Conservation (phyloP, 2,888 invertebrate genomes). For the Timema cristinae region DNA sequence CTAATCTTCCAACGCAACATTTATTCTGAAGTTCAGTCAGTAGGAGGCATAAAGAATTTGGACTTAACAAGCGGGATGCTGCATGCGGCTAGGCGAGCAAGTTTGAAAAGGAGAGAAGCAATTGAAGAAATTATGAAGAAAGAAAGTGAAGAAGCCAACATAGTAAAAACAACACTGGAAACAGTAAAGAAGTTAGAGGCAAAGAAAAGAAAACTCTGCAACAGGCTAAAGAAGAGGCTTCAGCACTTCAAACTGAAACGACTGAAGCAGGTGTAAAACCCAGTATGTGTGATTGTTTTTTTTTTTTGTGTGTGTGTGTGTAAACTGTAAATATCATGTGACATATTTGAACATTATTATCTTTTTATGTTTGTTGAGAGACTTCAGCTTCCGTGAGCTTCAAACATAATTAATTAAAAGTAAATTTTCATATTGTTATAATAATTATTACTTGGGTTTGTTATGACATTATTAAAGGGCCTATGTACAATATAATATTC, state of each 20-base stretch:
- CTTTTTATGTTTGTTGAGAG: no score
- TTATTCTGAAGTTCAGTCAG: not conserved
- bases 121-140: not conserved
- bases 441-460: no score
- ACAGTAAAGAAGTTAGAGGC: not conserved
- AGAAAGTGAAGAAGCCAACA: not conserved
- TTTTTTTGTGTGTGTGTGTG: no score
- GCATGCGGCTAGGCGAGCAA: constrained; percentile 3
- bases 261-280: not conserved
- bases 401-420: no score
- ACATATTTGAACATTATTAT: no score
- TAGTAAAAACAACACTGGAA: not conserved
- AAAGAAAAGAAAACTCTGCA: not conserved
- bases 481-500: no score
- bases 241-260: not conserved
- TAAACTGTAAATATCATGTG: no score
- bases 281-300: no score
- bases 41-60: not conserved
- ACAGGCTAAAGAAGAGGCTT: constrained; percentile 7
- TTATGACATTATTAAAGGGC: no score
- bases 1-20: not conserved
- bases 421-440: no score
- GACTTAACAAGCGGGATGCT: not conserved
- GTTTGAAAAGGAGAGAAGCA: constrained; percentile 1
- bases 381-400: no score